phyloP scores from a whole-genome alignment of 1,140 invertebrate genomes.

The Diorhabda sublineata region DNA sequence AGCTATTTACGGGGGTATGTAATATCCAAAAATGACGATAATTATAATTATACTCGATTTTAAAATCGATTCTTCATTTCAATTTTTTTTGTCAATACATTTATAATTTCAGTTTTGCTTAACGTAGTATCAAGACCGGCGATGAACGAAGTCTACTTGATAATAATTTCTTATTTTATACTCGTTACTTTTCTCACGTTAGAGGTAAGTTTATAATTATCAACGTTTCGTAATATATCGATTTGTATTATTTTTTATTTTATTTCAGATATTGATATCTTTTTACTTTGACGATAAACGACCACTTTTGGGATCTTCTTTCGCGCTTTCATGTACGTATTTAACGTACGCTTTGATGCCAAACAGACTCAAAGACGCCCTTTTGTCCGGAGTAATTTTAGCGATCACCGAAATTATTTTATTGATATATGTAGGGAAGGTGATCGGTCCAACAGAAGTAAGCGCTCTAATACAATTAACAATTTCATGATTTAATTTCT shows the following conservation, averaged over 20 bases:
- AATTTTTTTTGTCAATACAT: background rate
- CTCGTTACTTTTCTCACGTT: conserved; percentile 62
- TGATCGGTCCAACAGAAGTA: conserved; percentile 30
- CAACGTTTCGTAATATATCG: background rate
- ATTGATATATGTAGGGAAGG: conserved; percentile 42
- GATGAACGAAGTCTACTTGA: conserved; percentile 83
- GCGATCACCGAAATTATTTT: conserved; percentile 61
- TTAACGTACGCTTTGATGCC: conserved; percentile 84
- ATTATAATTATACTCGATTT: too few species aligned
- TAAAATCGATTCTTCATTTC: background rate
- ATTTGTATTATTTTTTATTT: background rate
- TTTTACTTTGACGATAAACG: conserved; percentile 38
- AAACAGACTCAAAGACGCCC: conserved; percentile 73
- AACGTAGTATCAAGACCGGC: conserved; percentile 72
- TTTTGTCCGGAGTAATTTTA: conserved; percentile 65
- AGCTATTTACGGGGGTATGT: conserved; percentile 44
- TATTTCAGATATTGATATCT: conserved; percentile 44
- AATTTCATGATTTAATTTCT: background rate
- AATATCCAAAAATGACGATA: background rate
- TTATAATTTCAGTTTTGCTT: conserved; percentile 59
- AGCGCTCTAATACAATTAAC: conserved; percentile 14
- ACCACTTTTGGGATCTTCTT: conserved; percentile 58
- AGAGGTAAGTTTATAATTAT: conserved; percentile 37
- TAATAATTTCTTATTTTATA: conserved; percentile 77
- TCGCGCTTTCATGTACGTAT: conserved; percentile 77